These are phyloP conservation scores for human DNA, from an alignment of 2,113 vertebrate species.

Conservation along the genomic window GRCh38 chr7:119118001-119118500, in stretches of 20 bases:
- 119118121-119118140: fast-evolving
- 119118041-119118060: not conserved
- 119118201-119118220: not conserved
- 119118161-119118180: not conserved
- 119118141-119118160: not conserved
- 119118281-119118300: not conserved
- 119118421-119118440: conserved; percentile 28
- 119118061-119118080: not conserved
- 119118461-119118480: not conserved
- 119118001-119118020: not conserved
- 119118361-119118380: not conserved
- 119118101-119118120: not conserved
- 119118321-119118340: not conserved
- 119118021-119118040: not conserved
- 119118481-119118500: not conserved
- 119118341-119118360: not conserved
- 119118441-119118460: not conserved
- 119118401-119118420: conserved; percentile 53
- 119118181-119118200: not conserved
- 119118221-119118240: not conserved
- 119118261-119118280: not conserved
- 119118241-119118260: not conserved
- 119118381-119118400: not conserved
- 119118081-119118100: not conserved
- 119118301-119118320: not conserved